A percentile compares a stretch with the other conserved stretches of the same genome.
phyloP scores from a whole-genome alignment of 2,113 vertebrate genomes.

The Peromyscus californicus region DNA sequence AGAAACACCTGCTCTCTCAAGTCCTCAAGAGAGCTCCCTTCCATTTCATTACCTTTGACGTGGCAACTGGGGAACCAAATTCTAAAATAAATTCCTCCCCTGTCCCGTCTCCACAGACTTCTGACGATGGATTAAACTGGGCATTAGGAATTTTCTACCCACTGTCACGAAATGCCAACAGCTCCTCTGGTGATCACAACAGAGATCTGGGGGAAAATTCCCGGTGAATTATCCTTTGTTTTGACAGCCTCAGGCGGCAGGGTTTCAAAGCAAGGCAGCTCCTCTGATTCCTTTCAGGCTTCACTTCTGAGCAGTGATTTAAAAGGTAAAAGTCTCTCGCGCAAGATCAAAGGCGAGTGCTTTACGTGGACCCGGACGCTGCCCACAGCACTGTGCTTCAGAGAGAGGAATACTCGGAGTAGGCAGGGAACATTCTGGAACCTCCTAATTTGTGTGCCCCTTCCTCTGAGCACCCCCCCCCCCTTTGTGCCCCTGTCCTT shows the following conservation, averaged over 20 bases:
- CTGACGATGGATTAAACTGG: background rate
- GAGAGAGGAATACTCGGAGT: background rate
- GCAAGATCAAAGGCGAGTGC: background rate
- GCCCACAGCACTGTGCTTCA: background rate
- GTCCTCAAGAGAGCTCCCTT: accelerated
- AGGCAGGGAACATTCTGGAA: slow-evolving; percentile 35
- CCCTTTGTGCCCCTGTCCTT: background rate
- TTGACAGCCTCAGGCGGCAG: background rate
- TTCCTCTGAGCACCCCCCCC: background rate
- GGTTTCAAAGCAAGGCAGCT: background rate
- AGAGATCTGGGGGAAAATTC: background rate
- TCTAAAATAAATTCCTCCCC: background rate
- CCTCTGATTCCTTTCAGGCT: background rate
- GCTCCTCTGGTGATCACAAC: background rate
- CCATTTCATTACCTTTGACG: background rate
- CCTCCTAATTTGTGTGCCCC: background rate
- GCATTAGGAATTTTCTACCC: background rate
- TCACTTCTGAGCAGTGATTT: slow-evolving; percentile 5
- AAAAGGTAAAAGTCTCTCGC: background rate
- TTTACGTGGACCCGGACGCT: too few species aligned
- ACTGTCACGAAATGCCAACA: background rate
- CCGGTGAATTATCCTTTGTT: background rate
- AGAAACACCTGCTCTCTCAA: background rate
- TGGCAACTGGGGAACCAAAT: background rate
- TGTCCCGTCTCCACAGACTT: background rate